These are phyloP conservation scores for Iselma pallidipennis DNA, from an alignment of 2,888 invertebrate species.

Conservation along the genomic window DNA sequence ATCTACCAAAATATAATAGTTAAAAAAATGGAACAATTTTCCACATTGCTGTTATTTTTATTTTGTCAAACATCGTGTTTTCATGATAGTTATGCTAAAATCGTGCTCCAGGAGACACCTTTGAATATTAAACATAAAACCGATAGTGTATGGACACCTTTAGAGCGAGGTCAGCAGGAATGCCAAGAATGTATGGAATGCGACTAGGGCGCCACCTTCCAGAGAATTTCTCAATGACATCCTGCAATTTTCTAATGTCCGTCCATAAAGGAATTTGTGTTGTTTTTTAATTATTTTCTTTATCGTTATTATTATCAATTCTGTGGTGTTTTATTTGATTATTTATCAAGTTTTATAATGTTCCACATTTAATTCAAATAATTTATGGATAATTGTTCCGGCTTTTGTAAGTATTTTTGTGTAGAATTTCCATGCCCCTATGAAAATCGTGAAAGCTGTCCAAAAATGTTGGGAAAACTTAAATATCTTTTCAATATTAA, in stretches of 20 bases:
- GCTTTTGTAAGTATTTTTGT: slow-evolving; percentile 39
- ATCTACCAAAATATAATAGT: too few species aligned
- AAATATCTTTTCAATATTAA: neutral
- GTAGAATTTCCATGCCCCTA: neutral
- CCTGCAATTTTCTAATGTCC: neutral
- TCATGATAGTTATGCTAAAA: too few species aligned
- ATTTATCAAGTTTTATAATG: too few species aligned
- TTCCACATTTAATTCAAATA: neutral
- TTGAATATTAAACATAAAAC: too few species aligned
- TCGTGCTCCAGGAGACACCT: too few species aligned
- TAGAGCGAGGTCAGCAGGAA: neutral
- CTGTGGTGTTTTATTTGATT: neutral
- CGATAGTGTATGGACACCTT: neutral
- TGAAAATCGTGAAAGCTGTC: neutral
- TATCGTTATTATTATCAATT: neutral
- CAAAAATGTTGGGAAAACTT: neutral
- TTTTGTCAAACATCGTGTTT: too few species aligned
- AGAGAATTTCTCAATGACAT: neutral
- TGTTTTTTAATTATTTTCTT: neutral
- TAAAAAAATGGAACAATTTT: too few species aligned
- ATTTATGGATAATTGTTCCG: slow-evolving; percentile 29
- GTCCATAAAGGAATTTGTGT: neutral
- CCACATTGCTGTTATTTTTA: too few species aligned
- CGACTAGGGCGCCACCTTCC: neutral
- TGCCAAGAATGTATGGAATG: neutral